phyloP scores from a whole-genome alignment of 2,888 invertebrate genomes.

The Drosophila picticornis region DNA sequence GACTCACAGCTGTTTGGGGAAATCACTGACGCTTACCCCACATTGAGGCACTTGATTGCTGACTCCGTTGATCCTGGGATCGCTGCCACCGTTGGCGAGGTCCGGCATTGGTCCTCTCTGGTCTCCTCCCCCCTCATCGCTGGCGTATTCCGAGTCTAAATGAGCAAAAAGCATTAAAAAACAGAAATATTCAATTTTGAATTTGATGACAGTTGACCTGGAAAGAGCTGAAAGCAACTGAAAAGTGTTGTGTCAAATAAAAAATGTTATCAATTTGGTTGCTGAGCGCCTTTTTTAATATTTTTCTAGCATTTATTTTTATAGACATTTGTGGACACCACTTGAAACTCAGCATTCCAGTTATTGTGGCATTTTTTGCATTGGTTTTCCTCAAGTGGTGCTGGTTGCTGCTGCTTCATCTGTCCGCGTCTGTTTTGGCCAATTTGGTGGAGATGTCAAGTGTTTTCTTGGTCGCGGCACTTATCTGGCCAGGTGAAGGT shows the following conservation, averaged over 20 bases:
- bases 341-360: no score
- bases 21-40: neutral
- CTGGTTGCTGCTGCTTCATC: neutral
- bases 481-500: conserved; percentile 56
- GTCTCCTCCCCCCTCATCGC: conserved; percentile 22
- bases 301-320: no score
- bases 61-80: neutral
- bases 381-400: neutral
- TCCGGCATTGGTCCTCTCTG: neutral
- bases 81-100: neutral
- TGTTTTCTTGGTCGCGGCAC: conserved; percentile 17
- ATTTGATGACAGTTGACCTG: neutral
- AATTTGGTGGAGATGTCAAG: conserved; percentile 13
- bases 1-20: neutral
- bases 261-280: no score
- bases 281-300: no score
- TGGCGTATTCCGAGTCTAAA: neutral
- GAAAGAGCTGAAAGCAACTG: no score
- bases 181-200: neutral
- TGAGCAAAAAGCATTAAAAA: neutral
- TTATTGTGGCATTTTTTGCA: neutral
- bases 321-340: no score
- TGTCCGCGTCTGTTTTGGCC: neutral
- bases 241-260: no score
- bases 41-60: neutral